Base-by-base conservation (phyloP, 2,113 vertebrate genomes). In the Ceyx melanurus region DNA sequence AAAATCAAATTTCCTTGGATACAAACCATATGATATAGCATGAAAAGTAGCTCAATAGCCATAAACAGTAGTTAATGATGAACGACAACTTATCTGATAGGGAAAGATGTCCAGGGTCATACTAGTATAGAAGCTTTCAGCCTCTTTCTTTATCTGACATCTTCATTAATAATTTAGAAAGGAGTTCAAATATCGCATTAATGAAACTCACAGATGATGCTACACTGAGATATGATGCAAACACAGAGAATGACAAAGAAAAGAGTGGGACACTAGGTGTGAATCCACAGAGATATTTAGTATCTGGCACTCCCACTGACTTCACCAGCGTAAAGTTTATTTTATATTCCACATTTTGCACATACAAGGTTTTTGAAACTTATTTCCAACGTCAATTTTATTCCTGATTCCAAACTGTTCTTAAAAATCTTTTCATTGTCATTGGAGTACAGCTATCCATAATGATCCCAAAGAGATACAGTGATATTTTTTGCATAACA, bases 1-100 rank as follows among this genome's bases (percentile, higher is more conserved):
- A 95, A 97, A 97, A 97, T 97, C 18, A 20, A 78, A 97, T 97
- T 97, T 92, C 88, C 94, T 94, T 96, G 92, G 90, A 75, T 97
- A 90, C 1, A 0, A 96, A 91, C 85, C 61, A 0, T 92, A 78
- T 92, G 90, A 96, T 93, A 76, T 1, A 81, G 95, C 93, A 94
- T 97, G 93, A 95, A 96, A 92, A 92, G 60, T 61, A 92, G 58
- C 71, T 96, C 90, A 92, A 94, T 92, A 91, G 68, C 93, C 95
- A 94, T 96, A 95, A 96, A 94, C 57, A 95, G 79, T 54, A 92
- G 77, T 78, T 96, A 96, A 97, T 96, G 86, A 95, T 93, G 82
- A 97, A 91, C 18, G 87, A 91, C 95, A 95, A 90, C 42, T 92
- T 89, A 97, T 94, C 82, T 92, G 65, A 93, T 92, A 76, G 26